Base-by-base conservation (phyloP, 2,113 vertebrate species). In the Pyxicephalus adspersus region DNA sequence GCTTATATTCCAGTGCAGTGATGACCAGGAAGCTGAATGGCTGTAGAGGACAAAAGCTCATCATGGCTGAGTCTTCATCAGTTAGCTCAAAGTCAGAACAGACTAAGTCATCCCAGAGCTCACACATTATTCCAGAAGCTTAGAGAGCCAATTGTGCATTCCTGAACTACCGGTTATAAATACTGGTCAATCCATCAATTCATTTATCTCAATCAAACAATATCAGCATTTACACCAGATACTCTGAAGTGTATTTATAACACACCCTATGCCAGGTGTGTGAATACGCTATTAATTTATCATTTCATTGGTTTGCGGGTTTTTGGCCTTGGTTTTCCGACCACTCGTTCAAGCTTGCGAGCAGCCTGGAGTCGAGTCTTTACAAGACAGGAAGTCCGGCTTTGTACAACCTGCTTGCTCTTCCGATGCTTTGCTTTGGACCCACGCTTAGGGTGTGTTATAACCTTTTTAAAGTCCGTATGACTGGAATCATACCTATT, bases 401-500 rank as follows among this genome's bases (percentile, higher is more conserved):
- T 80, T 92, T 94, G 92, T 86, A 88, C 80, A 88, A 85, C 86
- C 90, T 89, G 87, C 87, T 92, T 89, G 86, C 77, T 85, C 85
- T 87, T 94, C 84, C 70, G 74, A 83, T 91, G 89, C 67, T 90
- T 86, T 85, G 88, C 85, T 90, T 90, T 94, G 90, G 83, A 88
- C 90, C 89, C 89, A 92, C 80, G 86, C 84, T 83, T 94, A 94
- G 88, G 88, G 84, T 91, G 91, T 93, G 92, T 94, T 91, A 95
- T 91, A 91, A 94, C 89, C 87, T 92, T 87, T 89, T 89, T 88
- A 84, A 90, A 81, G 89, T 92, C 90, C 90, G 90, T 92, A 91
- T 18, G 89, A 92, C 91, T 92, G 90, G 90, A 95, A 96, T 91
- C 96, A 91, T 95, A 99, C 98, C 97, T 98, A 94, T 99, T 99